Evolutionary conservation across 2,888 invertebrate species (phyloP), one percentile per base, ranked within the genome.

Genomic region (Ennomos fuscantarius): DNA sequence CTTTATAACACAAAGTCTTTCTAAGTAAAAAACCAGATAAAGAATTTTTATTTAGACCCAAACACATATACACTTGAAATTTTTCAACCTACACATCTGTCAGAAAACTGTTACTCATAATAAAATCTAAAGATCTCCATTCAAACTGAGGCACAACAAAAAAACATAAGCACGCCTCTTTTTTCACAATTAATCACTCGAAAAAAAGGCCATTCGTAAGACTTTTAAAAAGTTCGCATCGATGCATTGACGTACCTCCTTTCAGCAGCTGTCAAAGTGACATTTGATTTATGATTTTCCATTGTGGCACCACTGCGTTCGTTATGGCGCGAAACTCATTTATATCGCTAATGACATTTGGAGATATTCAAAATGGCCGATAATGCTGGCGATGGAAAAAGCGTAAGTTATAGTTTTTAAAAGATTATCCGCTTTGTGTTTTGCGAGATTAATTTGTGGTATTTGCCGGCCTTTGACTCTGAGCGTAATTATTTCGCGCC

Each of bases 271-370:
- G 88, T 87, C 89, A 87, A 82, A 86, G 72, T 88, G 89, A 88
- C 89, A 83, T 79, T 73, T 89, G 89, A 90, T 90, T 90, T 90
- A 90, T 89, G 86, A 79, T 86, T 81, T 79, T 73, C 84, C 84
- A 85, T 89, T 89, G 89, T 88, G 81, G 87, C 84, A 84, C 70
- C 83, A 82, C 82, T 81, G 73, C 78, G 79, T 84, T 84, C 87
- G 85, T 85, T 88, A 87, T 87, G 88, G 86, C 88, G 89, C 86
- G 85, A 85, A 87, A 82, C 81, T 85, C 87, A 88, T 88, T 88
- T 87, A 86, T 82, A 80, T 72, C 68, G 80, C 85, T 89, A 89
- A 89, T 89, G 89, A 89, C 89, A 88, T 83, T 84, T 84, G 60
- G 80, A 82, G 83, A 84, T 82, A 81, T 82, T 75, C 79, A 87